Evolutionary conservation across 2,888 invertebrate species (phyloP).

Genomic region (Melanchra persicariae): DNA sequence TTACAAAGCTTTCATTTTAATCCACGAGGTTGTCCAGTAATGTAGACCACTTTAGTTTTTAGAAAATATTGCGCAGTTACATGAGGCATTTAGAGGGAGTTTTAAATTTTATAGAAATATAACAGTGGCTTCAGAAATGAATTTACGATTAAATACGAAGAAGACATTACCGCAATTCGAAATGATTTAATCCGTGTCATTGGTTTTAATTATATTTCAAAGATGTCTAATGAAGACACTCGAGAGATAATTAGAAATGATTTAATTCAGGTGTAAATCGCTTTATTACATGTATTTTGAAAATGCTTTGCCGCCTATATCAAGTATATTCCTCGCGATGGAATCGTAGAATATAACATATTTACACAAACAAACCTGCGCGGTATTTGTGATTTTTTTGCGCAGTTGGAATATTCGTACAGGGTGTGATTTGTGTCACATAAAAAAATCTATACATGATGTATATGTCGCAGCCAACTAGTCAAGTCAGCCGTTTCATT

Average conservation of each 20-base stretch:
- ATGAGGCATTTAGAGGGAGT: background rate
- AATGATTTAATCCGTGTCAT: background rate
- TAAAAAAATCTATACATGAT: background rate
- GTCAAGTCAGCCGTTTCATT: too few species aligned
- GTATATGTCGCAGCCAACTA: too few species aligned
- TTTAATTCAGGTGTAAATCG: background rate
- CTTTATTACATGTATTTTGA: slow-evolving; percentile 11
- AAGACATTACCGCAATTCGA: slow-evolving; percentile 1
- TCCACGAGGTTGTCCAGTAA: background rate
- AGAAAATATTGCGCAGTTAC: slow-evolving; percentile 8
- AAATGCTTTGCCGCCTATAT: background rate
- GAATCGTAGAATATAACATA: background rate
- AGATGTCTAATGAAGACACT: background rate
- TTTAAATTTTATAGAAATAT: background rate
- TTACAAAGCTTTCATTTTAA: slow-evolving; percentile 5
- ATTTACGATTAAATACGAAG: slow-evolving; percentile 7
- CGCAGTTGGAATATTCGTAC: background rate
- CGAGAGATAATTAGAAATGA: slow-evolving; percentile 1
- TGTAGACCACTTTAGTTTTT: background rate
- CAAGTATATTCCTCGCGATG: background rate
- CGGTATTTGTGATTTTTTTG: background rate
- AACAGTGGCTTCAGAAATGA: background rate
- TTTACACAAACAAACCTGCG: too few species aligned
- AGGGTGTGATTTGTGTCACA: background rate
- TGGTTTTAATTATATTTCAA: background rate